Percentiles rank a stretch among this genome's conserved stretches.
Conservation (phyloP, 2,797 vertebrate species). For the Perodicticus potto region DNA sequence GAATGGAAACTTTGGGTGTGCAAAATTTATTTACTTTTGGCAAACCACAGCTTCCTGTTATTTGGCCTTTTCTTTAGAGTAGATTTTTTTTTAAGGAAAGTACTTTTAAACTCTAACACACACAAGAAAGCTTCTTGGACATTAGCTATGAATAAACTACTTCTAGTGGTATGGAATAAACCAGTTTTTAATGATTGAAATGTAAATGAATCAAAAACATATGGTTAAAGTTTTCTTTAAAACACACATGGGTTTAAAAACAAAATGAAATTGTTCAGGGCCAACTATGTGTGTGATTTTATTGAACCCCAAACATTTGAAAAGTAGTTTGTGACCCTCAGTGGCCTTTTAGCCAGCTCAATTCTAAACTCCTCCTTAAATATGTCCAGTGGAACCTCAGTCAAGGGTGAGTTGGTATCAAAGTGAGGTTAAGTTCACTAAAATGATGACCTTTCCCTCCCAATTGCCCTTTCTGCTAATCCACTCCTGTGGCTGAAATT, state of each 20-base stretch:
- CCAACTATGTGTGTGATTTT: slow-evolving; percentile 75
- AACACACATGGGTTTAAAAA: slow-evolving; percentile 67
- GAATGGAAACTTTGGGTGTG: slow-evolving; percentile 66
- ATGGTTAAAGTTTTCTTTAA: slow-evolving; percentile 71
- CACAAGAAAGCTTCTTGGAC: slow-evolving; percentile 34
- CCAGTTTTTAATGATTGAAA: slow-evolving; percentile 70
- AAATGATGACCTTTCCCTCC: background rate
- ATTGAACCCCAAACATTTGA: slow-evolving; percentile 69
- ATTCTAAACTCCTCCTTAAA: background rate
- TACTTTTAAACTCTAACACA: slow-evolving; percentile 52
- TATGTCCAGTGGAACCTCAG: background rate
- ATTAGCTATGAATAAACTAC: slow-evolving; percentile 55
- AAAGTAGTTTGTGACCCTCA: slow-evolving; percentile 65
- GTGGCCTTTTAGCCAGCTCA: background rate
- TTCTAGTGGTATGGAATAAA: slow-evolving; percentile 59
- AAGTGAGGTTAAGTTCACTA: background rate
- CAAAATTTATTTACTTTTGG: slow-evolving; percentile 71
- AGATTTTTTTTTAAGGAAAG: background rate
- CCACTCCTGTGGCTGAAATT: background rate
- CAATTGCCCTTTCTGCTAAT: background rate
- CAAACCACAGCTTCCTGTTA: slow-evolving; percentile 62
- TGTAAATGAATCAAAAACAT: slow-evolving; percentile 77
- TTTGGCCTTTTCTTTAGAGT: slow-evolving; percentile 55
- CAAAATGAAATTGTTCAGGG: slow-evolving; percentile 62
- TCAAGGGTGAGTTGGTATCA: background rate